Base-by-base conservation (phyloP, 1,140 invertebrate genomes). In the Agraylea sexmaculata region DNA sequence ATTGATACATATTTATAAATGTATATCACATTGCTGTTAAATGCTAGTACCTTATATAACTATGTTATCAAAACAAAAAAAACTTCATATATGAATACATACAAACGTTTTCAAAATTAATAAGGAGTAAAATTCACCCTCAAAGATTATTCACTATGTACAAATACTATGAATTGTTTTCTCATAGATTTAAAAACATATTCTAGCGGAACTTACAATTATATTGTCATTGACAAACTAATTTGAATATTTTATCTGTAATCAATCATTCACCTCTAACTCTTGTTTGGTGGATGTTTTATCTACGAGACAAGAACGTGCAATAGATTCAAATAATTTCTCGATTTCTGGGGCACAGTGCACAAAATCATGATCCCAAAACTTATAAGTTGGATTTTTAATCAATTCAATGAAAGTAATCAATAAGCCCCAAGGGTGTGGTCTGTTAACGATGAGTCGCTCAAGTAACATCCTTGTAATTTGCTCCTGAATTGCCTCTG, bases 341-440 rank as follows among this genome's bases (percentile, higher is more conserved):
- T 95, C 90, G 58, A 98, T 96, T 69, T 99, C 95, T 6, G 93
- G 92, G 18, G 94, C 93, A 68, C 94, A 99, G 58, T 93, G 87
- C 0, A 99, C 94, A 70, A 99, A 99, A 49, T 99, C 93, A 57
- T 99, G 93, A 37, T 82, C 79, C 94, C 94, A 99, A 64, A 99
- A 99, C 63, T 96, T 95, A 69, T 96, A 99, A n/a, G 79, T 82
- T 8, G 88, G 89, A 69, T 99, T 99, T 57, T 97, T 97, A 52
- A 99, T 97, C 12, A 99, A 73, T 66, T 99, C 95, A 52, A 98
- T 98, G 62, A 99, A 99, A 0, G 96, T 99, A 32, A 99, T 94
- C 4, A 99, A 71, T 7, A 99, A 66, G 19, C 96, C 96, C 96
- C 96, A 99, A 1, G 96, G 96, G 69, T 99, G 95, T 6, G 96